Evolutionary conservation across 30 jellyfish, hydroid and myxozoan species (phyloP).

Genomic region (Aurelia sp.): DNA sequence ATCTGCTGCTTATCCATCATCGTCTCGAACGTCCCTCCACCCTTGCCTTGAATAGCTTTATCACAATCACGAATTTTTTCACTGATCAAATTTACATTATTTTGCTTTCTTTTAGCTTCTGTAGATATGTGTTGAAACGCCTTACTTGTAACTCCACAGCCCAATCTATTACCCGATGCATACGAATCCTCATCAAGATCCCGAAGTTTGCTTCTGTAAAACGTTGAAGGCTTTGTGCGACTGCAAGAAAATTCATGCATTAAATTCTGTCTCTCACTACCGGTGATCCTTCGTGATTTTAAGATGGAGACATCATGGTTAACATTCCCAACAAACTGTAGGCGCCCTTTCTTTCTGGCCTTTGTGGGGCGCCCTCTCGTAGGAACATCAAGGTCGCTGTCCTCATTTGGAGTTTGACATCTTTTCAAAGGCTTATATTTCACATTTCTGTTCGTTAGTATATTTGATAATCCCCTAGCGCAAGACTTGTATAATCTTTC

Average conservation of each 20-base stretch:
- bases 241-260: not conserved
- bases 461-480: no score
- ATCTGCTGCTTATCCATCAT: not conserved
- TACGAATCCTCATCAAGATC: not conserved
- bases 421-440: no score
- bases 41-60: not conserved
- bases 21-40: not conserved
- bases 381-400: no score
- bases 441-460: no score
- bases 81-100: no score
- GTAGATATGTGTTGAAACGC: slow-evolving; percentile 10
- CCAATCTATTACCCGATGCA: slow-evolving; percentile 3
- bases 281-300: slow-evolving; percentile 15
- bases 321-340: slow-evolving; percentile 7
- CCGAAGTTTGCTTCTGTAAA: not conserved
- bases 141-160: slow-evolving; percentile 24
- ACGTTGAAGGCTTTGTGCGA: not conserved
- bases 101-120: no score
- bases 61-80: not conserved
- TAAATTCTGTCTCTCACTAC: not conserved
- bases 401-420: no score
- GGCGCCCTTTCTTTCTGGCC: no score
- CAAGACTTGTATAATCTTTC: no score
- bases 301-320: not conserved
- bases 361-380: no score